Conservation (phyloP, 92 coral and sea anemone species). For the Bergia sp. region DNA sequence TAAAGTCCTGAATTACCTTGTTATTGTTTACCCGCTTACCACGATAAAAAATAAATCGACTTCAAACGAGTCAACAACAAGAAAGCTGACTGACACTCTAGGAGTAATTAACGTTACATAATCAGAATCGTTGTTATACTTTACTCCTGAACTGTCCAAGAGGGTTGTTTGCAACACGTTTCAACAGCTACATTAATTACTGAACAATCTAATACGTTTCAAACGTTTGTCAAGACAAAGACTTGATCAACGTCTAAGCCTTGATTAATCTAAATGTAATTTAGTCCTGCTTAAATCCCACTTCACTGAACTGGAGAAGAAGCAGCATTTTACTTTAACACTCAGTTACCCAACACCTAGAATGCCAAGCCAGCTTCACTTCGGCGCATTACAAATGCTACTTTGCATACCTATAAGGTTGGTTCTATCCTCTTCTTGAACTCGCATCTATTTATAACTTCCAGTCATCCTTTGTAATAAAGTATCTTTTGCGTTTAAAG, state of each 20-base stretch:
- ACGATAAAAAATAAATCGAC: conserved; percentile 48
- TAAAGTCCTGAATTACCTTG: not conserved
- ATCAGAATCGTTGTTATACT: not conserved
- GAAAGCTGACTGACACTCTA: conserved; percentile 47
- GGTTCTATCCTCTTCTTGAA: conserved; percentile 37
- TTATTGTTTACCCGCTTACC: conserved; percentile 7
- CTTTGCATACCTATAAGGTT: conserved; percentile 48
- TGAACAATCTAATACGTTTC: not conserved
- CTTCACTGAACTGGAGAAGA: conserved; percentile 37
- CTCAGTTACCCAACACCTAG: conserved; percentile 32
- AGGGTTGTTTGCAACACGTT: not conserved
- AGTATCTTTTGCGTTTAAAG: conserved; percentile 9
- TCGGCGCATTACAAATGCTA: conserved; percentile 49
- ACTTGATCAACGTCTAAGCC: not conserved
- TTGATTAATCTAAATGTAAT: not conserved
- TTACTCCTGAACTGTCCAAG: not conserved
- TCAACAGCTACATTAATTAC: not conserved
- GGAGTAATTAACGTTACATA: conserved; percentile 19
- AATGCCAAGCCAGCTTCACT: conserved; percentile 47
- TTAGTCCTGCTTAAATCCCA: conserved; percentile 44
- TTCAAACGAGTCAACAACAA: conserved; percentile 36
- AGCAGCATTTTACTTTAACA: conserved; percentile 28
- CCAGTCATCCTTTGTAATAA: not conserved
- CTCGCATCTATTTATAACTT: conserved; percentile 31
- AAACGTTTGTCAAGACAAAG: not conserved